These are phyloP conservation scores for Apeira syringaria DNA, from an alignment of 2,888 invertebrate genomes.

Conservation along the genomic window DNA sequence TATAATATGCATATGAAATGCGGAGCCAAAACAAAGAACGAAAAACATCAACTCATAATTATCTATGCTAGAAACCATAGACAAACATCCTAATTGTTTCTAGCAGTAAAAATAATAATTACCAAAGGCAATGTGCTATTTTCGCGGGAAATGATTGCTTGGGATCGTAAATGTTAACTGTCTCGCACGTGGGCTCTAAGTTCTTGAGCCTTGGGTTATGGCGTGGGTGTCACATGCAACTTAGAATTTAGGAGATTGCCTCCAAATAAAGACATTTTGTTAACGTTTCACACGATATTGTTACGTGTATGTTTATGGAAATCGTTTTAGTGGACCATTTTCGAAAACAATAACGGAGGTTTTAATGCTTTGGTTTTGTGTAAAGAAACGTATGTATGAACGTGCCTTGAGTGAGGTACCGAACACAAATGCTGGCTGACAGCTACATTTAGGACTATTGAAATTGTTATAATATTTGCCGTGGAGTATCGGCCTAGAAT, in stretches of 20 bases:
- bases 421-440: too few relatives aligned
- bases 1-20: too few relatives aligned
- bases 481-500: too few relatives aligned
- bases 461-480: too few relatives aligned
- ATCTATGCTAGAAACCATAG: not conserved
- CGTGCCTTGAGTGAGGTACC: too few relatives aligned
- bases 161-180: slow-evolving; percentile 35
- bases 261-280: slow-evolving; percentile 68
- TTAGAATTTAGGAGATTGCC: slow-evolving; percentile 45
- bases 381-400: too few relatives aligned
- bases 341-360: slow-evolving; percentile 27
- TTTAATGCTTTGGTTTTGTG: too few relatives aligned
- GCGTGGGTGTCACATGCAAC: slow-evolving; percentile 61
- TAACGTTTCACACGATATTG: slow-evolving; percentile 58
- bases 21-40: too few relatives aligned
- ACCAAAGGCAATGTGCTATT: slow-evolving; percentile 32
- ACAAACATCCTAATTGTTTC: slow-evolving; percentile 19
- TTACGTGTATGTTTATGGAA: slow-evolving; percentile 56
- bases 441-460: too few relatives aligned
- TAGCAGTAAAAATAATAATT: slow-evolving; percentile 25
- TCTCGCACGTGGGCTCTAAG: slow-evolving; percentile 34
- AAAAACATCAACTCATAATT: too few relatives aligned
- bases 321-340: slow-evolving; percentile 50
- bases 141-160: slow-evolving; percentile 34
- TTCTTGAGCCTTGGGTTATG: slow-evolving; percentile 30